These are phyloP conservation scores for Hymenochirus boettgeri DNA, from an alignment of 2,113 vertebrate genomes.

Conservation along the genomic window DNA sequence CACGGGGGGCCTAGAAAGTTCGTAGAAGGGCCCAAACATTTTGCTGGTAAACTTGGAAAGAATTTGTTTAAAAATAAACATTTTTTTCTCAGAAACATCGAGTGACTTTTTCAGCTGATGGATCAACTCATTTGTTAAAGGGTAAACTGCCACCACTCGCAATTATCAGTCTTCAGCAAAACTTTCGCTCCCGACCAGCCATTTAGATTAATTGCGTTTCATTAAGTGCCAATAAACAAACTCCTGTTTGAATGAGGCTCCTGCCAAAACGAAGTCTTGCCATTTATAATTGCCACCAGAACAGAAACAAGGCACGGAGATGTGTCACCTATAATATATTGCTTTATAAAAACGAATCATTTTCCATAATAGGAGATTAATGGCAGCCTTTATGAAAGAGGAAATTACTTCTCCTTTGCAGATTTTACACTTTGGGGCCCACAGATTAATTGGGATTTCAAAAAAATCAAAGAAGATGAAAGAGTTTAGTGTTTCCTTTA, in stretches of 20 bases:
- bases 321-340: slow-evolving; percentile 76
- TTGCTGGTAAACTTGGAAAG: too few relatives aligned
- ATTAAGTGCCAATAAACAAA: slow-evolving; percentile 90
- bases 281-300: slow-evolving; percentile 68
- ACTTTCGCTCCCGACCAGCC: slow-evolving; percentile 68
- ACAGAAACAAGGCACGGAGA: slow-evolving; percentile 52
- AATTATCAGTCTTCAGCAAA: slow-evolving; percentile 62
- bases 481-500: too few relatives aligned
- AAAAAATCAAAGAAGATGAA: background rate
- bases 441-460: slow-evolving; percentile 25
- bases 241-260: slow-evolving; percentile 57
- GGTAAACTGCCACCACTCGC: slow-evolving; percentile 62
- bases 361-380: slow-evolving; percentile 72
- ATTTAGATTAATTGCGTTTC: slow-evolving; percentile 95
- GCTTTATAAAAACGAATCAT: slow-evolving; percentile 76
- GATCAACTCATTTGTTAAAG: slow-evolving; percentile 77
- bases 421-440: slow-evolving; percentile 33
- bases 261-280: slow-evolving; percentile 51
- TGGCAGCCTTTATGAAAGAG: slow-evolving; percentile 63
- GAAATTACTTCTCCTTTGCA: slow-evolving; percentile 70
- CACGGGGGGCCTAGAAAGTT: too few relatives aligned
- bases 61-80: too few relatives aligned
- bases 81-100: slow-evolving; percentile 6
- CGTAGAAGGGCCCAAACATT: too few relatives aligned
- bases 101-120: slow-evolving; percentile 43